Evolutionary conservation across 2,113 vertebrate genomes (phyloP), one percentile per base, ranked within the genome.

Genomic region (Patagioenas fasciata): DNA sequence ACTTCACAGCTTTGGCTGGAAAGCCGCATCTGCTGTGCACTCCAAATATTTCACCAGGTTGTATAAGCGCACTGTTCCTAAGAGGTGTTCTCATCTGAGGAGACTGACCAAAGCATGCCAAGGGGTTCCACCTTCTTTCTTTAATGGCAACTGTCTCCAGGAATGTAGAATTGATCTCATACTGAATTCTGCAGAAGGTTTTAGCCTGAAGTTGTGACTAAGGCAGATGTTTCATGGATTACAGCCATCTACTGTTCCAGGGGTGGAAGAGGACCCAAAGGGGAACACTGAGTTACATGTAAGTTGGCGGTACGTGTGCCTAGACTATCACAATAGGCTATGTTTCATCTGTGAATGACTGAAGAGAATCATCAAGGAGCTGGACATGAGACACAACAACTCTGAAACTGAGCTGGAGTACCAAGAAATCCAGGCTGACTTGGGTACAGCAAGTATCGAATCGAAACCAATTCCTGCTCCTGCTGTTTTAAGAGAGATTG

Each of bases 1-100:
- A 56, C 26, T 44, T 67, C 51, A 53, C 31, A 40, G 21, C 29
- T 78, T 47, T 54, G 21, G 19, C 51, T 62, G 32, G 34, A 78
- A 86, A 80, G 25, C 9, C 36, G 69, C 17, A 56, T 56, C 74
- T 81, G 9, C 64, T 0, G 0, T 19, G 8, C 32, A 25, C 29
- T 84, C 34, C 53, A 81, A 70, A 23, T 54, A 86, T n/a, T 81
- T 34, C 3, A 10, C 56, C 36, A 91, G 25, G 24, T 15, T 92
- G 42, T 19, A 47, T 6, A 86, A 87, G 13, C 8, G 15, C 16
- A 14, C 71, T 77, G 64, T 29, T 77, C 42, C 38, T 48, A 54
- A 28, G 56, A 47, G 60, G 9, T 0, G 1, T 51, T 10, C 16
- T 93, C 34, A 34, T 75, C 11, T 34, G 48, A 91, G 56, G 7